These are phyloP conservation scores for Bombylius major DNA, from an alignment of 2,888 invertebrate species.

Conservation along the genomic window DNA sequence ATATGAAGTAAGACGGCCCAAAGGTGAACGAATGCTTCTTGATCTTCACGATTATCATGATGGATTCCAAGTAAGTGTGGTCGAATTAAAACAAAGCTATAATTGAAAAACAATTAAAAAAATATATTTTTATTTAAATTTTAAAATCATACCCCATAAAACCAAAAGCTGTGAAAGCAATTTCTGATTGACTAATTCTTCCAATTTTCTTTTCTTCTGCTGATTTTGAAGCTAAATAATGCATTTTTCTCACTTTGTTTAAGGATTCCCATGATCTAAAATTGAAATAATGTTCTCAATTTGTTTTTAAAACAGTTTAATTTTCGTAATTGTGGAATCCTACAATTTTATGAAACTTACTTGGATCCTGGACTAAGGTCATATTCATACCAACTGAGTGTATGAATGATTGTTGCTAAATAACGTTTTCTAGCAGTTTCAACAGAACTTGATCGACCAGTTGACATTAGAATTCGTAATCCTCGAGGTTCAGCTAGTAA, in stretches of 20 bases:
- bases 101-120: background rate
- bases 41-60: slow-evolving; percentile 44
- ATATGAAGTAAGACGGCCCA: slow-evolving; percentile 66
- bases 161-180: slow-evolving; percentile 68
- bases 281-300: slow-evolving; percentile 3
- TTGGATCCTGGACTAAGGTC: slow-evolving; percentile 48
- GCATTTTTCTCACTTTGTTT: slow-evolving; percentile 46
- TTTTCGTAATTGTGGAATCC: too few relatives aligned
- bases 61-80: slow-evolving; percentile 49
- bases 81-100: slow-evolving; percentile 42
- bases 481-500: slow-evolving; percentile 58
- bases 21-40: slow-evolving; percentile 60
- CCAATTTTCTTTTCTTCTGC: slow-evolving; percentile 38
- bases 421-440: slow-evolving; percentile 57
- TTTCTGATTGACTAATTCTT: slow-evolving; percentile 57
- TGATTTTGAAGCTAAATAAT: slow-evolving; percentile 43
- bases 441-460: slow-evolving; percentile 49
- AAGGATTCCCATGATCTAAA: slow-evolving; percentile 51
- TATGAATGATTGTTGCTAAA: slow-evolving; percentile 57
- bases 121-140: background rate
- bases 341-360: slow-evolving; percentile 32
- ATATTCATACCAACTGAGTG: slow-evolving; percentile 59
- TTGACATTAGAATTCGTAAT: slow-evolving; percentile 48
- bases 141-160: slow-evolving; percentile 47
- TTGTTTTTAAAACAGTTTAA: too few relatives aligned